A percentile compares a stretch with the other conserved stretches of the same genome.
Evolutionary conservation across 1,140 invertebrate species (phyloP).

Genomic region (Formica selysi): DNA sequence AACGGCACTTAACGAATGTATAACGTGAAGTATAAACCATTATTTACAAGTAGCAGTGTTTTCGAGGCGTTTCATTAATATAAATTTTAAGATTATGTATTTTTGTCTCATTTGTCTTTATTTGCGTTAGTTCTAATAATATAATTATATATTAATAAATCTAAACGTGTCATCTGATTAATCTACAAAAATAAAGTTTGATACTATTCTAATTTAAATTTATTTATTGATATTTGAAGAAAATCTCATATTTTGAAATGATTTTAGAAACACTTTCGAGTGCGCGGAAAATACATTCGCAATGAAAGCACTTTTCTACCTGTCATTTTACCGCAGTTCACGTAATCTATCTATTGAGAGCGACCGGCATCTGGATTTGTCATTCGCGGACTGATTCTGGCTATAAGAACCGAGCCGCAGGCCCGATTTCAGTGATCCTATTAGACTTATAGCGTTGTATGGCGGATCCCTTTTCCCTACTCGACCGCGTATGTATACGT

Average conservation of each 20-base stretch:
- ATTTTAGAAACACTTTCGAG: background rate
- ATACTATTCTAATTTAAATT: background rate
- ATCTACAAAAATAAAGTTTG: background rate
- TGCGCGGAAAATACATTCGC: background rate
- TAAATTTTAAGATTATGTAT: background rate
- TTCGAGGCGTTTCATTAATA: background rate
- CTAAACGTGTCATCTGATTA: background rate
- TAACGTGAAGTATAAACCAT: conserved; percentile 33
- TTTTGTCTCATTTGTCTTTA: background rate
- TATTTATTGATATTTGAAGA: conserved; percentile 8
- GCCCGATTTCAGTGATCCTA: conserved; percentile 84
- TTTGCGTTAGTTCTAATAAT: background rate
- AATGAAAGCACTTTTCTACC: conserved; percentile 35
- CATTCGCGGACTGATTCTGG: conserved; percentile 81
- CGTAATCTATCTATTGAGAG: conserved; percentile 82
- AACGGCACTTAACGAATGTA: conserved; percentile 18
- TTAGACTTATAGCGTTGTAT: conserved; percentile 74
- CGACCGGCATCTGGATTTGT: conserved; percentile 80
- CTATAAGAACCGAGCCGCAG: conserved; percentile 80
- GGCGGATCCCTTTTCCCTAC: conserved; percentile 19
- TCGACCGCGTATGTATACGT: conserved; percentile 12
- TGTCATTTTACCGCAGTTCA: conserved; percentile 21
- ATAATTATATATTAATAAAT: background rate
- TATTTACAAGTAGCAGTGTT: conserved; percentile 14
- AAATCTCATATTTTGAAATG: background rate